Base-by-base conservation (phyloP, 2,797 vertebrate genomes). In the Euthynnus affinis region DNA sequence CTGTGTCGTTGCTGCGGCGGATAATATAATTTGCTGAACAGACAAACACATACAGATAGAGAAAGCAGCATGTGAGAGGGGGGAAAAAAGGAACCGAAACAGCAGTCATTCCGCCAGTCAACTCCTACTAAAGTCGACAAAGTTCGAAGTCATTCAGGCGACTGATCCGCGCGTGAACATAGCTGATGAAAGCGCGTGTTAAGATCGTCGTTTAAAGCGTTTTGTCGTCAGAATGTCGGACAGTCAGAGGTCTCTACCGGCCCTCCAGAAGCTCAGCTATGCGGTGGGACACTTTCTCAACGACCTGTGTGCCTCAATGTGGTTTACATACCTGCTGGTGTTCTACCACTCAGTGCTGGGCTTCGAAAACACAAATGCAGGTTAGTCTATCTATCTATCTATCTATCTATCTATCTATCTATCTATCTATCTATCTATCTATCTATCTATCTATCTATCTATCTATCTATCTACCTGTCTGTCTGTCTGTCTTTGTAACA, bases 291-390 rank as follows among this genome's bases (percentile, higher is more conserved):
- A 99, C 87, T 96, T 98, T 79, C 95, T 98, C 0, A 99, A 99
- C 83, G 98, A 99, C 82, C 85, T 98, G 61, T 98, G 98, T 57
- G 97, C 97, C 0, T 97, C 97, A 3, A 97, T 99, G 94, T 98
- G 98, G 98, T 99, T 99, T 92, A 98, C 97, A 0, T 99, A 98
- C 90, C 94, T 99, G 55, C 94, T 99, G 87, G 94, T 98, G 0
- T 98, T 96, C 84, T 96, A 97, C 93, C 97, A 98, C 85, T 93
- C 96, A 0, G 97, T 98, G 7, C 93, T 97, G 90, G 96, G 96
- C 2, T 97, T 97, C 81, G 89, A 93, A 15, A 97, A 96, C 80
- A 90, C 93, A 0, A 85, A 94, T 37, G 97, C 97, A 81, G 92
- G 91, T 92, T 0, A 22, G 75, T 40, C 9, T 40, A 2, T 40